Evolutionary conservation across 1,140 invertebrate genomes (phyloP), one percentile per base, ranked within the genome.

Genomic region (Drosophila bipectinata): DNA sequence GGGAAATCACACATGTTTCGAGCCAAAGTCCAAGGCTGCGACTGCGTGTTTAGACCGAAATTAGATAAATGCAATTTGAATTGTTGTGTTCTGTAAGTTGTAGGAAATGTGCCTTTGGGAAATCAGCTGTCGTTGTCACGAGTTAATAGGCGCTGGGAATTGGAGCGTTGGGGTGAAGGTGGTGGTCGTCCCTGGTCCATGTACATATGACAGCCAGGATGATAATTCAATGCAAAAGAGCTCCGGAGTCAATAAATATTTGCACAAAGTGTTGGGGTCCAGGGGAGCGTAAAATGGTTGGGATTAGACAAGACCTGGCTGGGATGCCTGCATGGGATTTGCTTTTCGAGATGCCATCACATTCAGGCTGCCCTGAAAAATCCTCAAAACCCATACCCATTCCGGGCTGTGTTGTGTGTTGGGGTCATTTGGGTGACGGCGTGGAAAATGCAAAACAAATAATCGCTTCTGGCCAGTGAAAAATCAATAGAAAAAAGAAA

Each of bases 31-130:
- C 61, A 61, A 47, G 56, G 48, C 44, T 55, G 57, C 34, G 48
- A 21, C 51, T 60, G 72, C 52, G 59, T 87, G 79, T 76, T 87
- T 69, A 66, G 74, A 53, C 72, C 58, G 66, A 82, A 87, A 87
- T 87, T 82, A 88, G 78, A 87, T 88, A 87, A 87, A 88, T 87
- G 79, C 76, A 82, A 87, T 87, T 87, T 76, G 66, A 75, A 81
- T 71, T 72, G 41, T 77, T 49, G 64, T 83, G 79, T 37, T 80
- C 64, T 80, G 69, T 75, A 80, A 76, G 77, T 78, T 85, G 82
- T 66, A 54, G 78, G 71, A 78, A 82, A 62, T 61, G 60, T 54
- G 41, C 82, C 83, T 30, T 32, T 41, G 82, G 79, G 82, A 87
- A 87, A 87, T 87, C 82, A 87, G 52, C 52, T 69, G 74, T 62